A percentile compares a stretch with the other conserved stretches of the same genome.
Conservation (phyloP, 2,113 vertebrate species). For the Solea senegalensis region DNA sequence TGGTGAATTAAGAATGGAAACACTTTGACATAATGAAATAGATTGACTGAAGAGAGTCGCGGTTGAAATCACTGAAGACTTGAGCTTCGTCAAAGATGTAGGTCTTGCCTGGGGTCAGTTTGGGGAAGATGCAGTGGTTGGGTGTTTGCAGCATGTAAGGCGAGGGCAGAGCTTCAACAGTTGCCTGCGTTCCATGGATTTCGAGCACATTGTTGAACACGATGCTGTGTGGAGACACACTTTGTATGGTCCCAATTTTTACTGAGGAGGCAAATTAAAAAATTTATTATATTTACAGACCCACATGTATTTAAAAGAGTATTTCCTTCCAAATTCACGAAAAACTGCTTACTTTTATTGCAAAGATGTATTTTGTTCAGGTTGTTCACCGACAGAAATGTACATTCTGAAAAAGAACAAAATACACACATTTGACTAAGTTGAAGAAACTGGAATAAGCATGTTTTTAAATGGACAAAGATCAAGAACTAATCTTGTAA, state of each 20-base stretch:
- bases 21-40: conserved; percentile 49
- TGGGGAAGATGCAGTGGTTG: conserved; percentile 15
- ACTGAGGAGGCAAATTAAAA: conserved; percentile 40
- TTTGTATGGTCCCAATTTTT: conserved; percentile 42
- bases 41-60: conserved; percentile 27
- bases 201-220: conserved; percentile 26
- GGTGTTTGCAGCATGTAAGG: background rate
- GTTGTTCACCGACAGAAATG: background rate
- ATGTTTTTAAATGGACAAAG: background rate
- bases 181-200: background rate
- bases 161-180: background rate
- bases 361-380: conserved; percentile 13
- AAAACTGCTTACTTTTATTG: conserved; percentile 1
- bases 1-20: background rate
- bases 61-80: conserved; percentile 35
- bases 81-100: conserved; percentile 28
- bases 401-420: conserved; percentile 30
- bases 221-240: background rate
- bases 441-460: background rate
- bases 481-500: background rate
- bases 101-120: conserved; percentile 24
- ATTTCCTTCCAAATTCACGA: background rate
- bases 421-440: background rate
- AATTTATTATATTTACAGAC: background rate
- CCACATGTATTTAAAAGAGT: background rate